Conservation (phyloP, 1,140 invertebrate species). For the Drosophila repleta region DNA sequence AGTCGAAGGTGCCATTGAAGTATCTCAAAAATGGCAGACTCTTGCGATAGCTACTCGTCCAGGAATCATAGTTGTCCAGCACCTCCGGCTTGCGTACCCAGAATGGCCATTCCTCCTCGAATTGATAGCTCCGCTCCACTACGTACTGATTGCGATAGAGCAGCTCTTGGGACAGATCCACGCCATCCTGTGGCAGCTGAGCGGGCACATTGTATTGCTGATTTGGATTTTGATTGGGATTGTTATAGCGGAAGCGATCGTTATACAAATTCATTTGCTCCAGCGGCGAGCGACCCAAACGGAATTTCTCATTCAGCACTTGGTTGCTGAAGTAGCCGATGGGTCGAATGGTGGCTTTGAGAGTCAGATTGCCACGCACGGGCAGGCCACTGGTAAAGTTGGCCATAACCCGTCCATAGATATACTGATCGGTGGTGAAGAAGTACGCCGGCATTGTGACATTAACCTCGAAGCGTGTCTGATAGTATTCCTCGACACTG, state of each 20-base stretch:
- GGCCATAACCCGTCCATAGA: constrained; percentile 94
- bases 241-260: constrained; percentile 68
- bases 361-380: constrained; percentile 92
- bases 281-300: constrained; percentile 75
- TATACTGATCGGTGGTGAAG: constrained; percentile 92
- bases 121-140: constrained; percentile 89
- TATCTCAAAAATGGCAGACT: constrained; percentile 88
- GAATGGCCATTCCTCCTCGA: constrained; percentile 91
- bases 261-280: constrained; percentile 64
- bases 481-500: constrained; percentile 97
- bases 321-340: constrained; percentile 86
- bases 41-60: constrained; percentile 84
- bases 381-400: constrained; percentile 96
- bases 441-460: constrained; percentile 98
- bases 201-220: constrained; percentile 49
- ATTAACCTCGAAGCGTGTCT: constrained; percentile 96
- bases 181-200: constrained; percentile 60
- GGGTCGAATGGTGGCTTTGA: constrained; percentile 90
- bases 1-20: constrained; percentile 94
- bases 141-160: constrained; percentile 85
- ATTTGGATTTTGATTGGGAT: constrained; percentile 64
- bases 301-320: constrained; percentile 78
- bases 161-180: constrained; percentile 64
- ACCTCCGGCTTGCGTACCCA: constrained; percentile 88
- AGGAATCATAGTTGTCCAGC: constrained; percentile 65